Evolutionary conservation across 2,888 invertebrate species (phyloP).

Genomic region (Drosophila kokeensis): DNA sequence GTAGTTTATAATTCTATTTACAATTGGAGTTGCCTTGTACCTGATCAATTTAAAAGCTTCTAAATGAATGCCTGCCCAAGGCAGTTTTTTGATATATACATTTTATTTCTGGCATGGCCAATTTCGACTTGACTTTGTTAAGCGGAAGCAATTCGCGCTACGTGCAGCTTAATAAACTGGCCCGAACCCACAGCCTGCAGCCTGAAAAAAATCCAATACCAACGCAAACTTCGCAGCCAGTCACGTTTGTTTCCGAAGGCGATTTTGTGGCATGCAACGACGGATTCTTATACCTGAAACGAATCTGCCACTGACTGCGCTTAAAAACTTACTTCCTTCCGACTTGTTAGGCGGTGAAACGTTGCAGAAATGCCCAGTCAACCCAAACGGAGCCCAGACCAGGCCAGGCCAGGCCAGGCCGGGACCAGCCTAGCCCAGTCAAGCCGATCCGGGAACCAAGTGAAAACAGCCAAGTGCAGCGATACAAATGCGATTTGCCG

Average conservation of each 20-base stretch:
- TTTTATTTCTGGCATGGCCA: slow-evolving; percentile 26
- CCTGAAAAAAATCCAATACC: not conserved
- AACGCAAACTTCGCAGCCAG: slow-evolving; percentile 14
- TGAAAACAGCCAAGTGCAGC: slow-evolving; percentile 58
- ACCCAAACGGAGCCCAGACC: slow-evolving; percentile 10
- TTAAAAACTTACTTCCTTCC: slow-evolving; percentile 80
- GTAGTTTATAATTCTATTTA: not conserved
- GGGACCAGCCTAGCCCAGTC: slow-evolving; percentile 11
- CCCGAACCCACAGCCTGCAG: slow-evolving; percentile 6
- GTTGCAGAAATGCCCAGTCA: slow-evolving; percentile 59
- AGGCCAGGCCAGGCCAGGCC: slow-evolving; percentile 3
- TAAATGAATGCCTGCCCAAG: slow-evolving; percentile 8
- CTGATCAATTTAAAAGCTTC: not conserved
- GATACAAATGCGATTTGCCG: slow-evolving; percentile 75
- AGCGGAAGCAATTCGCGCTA: slow-evolving; percentile 69
- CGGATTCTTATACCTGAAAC: slow-evolving; percentile 28
- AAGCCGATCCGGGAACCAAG: slow-evolving; percentile 7
- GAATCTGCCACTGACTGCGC: slow-evolving; percentile 49
- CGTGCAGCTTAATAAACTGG: slow-evolving; percentile 74
- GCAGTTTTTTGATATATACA: slow-evolving; percentile 1
- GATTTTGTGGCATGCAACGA: slow-evolving; percentile 44
- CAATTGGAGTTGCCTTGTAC: not conserved
- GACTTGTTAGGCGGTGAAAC: slow-evolving; percentile 73
- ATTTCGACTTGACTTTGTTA: slow-evolving; percentile 65
- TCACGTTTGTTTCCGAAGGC: slow-evolving; percentile 55